Evolutionary conservation across 2,113 vertebrate species (phyloP).

Genomic region (Hippotragus niger): DNA sequence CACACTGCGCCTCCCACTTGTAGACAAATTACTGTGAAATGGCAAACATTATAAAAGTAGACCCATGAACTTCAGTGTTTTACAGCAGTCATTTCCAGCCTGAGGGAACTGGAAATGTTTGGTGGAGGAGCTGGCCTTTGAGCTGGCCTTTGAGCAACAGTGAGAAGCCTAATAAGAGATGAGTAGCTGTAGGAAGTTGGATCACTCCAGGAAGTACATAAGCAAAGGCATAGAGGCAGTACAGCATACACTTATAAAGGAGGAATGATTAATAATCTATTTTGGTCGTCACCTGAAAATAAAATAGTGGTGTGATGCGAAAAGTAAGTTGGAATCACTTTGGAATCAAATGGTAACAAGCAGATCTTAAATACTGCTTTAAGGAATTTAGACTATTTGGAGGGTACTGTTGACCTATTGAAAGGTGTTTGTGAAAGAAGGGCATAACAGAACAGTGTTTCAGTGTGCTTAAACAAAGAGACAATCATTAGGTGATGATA

Average conservation of each 20-base stretch:
- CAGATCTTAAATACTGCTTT: background rate
- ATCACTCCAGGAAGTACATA: background rate
- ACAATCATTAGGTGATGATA: background rate
- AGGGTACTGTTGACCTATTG: background rate
- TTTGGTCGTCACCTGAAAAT: background rate
- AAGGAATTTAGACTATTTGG: background rate
- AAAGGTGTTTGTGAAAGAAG: slow-evolving; percentile 19
- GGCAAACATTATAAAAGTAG: background rate
- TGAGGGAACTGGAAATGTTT: background rate
- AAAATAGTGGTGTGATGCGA: background rate
- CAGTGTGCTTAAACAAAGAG: background rate
- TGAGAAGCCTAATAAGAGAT: background rate
- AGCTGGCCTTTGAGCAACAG: background rate
- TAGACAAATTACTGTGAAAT: background rate
- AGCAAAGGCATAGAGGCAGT: background rate
- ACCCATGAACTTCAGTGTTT: background rate
- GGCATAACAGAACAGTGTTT: background rate
- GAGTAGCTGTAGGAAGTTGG: background rate
- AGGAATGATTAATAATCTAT: background rate
- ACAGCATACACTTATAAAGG: background rate
- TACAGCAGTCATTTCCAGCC: background rate
- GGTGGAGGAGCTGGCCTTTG: background rate
- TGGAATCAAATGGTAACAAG: background rate
- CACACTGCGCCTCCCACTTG: background rate
- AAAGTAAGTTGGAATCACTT: background rate